These are phyloP conservation scores for Lepidurus apus DNA, from an alignment of 1,140 invertebrate species.

Conservation along the genomic window DNA sequence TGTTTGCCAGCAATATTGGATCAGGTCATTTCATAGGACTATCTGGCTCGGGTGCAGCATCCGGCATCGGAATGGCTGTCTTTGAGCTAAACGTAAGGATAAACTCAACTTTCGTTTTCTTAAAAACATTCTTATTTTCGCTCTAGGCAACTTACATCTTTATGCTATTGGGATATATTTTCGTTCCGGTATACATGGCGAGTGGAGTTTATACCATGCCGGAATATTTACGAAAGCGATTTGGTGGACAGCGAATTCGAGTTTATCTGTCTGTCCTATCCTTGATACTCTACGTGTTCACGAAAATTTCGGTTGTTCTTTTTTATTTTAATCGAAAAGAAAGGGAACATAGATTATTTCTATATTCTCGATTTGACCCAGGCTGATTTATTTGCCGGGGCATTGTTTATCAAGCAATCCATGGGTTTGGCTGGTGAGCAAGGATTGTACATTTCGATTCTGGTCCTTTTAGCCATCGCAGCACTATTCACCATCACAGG, in stretches of 20 bases:
- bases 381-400: slow-evolving; percentile 54
- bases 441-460: slow-evolving; percentile 50
- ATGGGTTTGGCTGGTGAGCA: slow-evolving; percentile 43
- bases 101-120: background rate
- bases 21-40: slow-evolving; percentile 57
- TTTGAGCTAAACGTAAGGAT: slow-evolving; percentile 54
- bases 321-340: background rate
- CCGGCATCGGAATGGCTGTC: slow-evolving; percentile 51
- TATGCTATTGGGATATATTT: slow-evolving; percentile 53
- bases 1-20: slow-evolving; percentile 57
- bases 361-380: slow-evolving; percentile 34
- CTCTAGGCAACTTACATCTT: slow-evolving; percentile 40
- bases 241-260: slow-evolving; percentile 52
- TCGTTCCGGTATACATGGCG: slow-evolving; percentile 55
- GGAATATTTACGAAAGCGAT: slow-evolving; percentile 53
- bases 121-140: background rate
- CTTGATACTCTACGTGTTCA: slow-evolving; percentile 53
- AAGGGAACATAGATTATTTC: background rate
- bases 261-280: slow-evolving; percentile 52
- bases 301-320: slow-evolving; percentile 53
- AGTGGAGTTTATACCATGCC: slow-evolving; percentile 52
- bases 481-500: slow-evolving; percentile 50
- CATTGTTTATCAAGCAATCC: slow-evolving; percentile 51
- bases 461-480: slow-evolving; percentile 48
- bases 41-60: slow-evolving; percentile 50